Percentiles rank a stretch among this genome's conserved stretches.
Evolutionary conservation across 1,140 invertebrate species (phyloP).

Genomic region (Stegodyphus dumicola): DNA sequence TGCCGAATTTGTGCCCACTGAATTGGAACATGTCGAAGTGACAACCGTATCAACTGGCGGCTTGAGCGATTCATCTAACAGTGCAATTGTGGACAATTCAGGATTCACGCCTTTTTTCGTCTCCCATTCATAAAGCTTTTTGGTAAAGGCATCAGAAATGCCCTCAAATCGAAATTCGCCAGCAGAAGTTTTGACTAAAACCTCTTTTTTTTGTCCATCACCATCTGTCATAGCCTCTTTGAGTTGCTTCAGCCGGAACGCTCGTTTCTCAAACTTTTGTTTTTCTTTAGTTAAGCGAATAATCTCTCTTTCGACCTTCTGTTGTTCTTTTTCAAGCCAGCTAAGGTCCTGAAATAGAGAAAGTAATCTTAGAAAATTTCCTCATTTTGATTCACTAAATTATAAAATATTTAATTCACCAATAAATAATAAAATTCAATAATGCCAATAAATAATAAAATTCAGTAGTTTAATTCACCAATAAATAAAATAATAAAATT

Average conservation of each 20-base stretch:
- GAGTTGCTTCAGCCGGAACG: slow-evolving; percentile 75
- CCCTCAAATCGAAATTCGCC: slow-evolving; percentile 86
- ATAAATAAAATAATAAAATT: no score
- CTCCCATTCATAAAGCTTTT: slow-evolving; percentile 91
- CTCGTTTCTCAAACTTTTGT: slow-evolving; percentile 74
- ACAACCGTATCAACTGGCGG: slow-evolving; percentile 66
- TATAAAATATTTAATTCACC: no score
- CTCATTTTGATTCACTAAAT: no score
- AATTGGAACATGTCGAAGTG: slow-evolving; percentile 79
- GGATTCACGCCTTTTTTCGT: slow-evolving; percentile 79
- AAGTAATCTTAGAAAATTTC: neutral
- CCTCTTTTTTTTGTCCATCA: slow-evolving; percentile 74
- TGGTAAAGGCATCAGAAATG: slow-evolving; percentile 86
- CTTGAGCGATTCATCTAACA: slow-evolving; percentile 74
- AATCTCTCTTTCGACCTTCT: slow-evolving; percentile 75
- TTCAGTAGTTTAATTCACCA: no score
- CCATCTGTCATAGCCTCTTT: slow-evolving; percentile 72
- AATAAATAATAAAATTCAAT: no score
- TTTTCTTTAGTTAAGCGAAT: slow-evolving; percentile 74
- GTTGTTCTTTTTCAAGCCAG: slow-evolving; percentile 74
- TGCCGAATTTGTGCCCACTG: slow-evolving; percentile 71
- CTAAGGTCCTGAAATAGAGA: slow-evolving; percentile 71
- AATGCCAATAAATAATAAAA: no score
- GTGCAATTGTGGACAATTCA: slow-evolving; percentile 82
- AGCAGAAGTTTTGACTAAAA: slow-evolving; percentile 82